These are phyloP conservation scores for Xestia xanthographa DNA, from an alignment of 2,888 invertebrate species.

Conservation along the genomic window DNA sequence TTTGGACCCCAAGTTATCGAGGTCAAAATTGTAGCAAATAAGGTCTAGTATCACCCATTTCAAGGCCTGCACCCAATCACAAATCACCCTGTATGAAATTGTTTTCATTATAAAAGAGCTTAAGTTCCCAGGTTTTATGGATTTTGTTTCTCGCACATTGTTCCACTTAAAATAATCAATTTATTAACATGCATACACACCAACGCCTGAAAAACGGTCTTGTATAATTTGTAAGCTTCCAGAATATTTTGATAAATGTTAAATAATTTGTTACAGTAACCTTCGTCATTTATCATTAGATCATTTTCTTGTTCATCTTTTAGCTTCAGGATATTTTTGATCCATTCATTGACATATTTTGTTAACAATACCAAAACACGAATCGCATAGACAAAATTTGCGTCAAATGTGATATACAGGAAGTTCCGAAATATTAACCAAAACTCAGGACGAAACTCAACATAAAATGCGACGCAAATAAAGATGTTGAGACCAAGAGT, in stretches of 20 bases:
- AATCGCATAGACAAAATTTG: neutral
- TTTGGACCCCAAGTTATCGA: too few relatives aligned
- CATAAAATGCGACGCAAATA: neutral
- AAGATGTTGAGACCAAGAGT: neutral
- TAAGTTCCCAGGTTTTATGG: neutral
- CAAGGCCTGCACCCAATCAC: too few relatives aligned
- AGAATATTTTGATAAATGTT: neutral
- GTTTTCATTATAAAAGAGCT: too few relatives aligned
- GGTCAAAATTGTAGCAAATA: too few relatives aligned
- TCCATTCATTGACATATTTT: slow-evolving; percentile 4
- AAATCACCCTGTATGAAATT: too few relatives aligned
- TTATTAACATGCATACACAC: neutral
- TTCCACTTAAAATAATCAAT: too few relatives aligned
- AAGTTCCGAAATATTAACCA: neutral
- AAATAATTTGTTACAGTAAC: neutral
- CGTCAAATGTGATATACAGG: neutral
- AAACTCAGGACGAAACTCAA: neutral
- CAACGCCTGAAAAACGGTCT: neutral
- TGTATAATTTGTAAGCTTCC: neutral
- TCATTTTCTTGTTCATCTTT: neutral
- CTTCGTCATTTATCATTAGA: neutral
- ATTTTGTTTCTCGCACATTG: neutral
- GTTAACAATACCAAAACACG: neutral
- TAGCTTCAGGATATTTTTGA: neutral
- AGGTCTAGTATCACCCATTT: too few relatives aligned